Evolutionary conservation across 2,888 invertebrate species (phyloP), one percentile per base, ranked within the genome.

Genomic region (Nemurella pictetii): DNA sequence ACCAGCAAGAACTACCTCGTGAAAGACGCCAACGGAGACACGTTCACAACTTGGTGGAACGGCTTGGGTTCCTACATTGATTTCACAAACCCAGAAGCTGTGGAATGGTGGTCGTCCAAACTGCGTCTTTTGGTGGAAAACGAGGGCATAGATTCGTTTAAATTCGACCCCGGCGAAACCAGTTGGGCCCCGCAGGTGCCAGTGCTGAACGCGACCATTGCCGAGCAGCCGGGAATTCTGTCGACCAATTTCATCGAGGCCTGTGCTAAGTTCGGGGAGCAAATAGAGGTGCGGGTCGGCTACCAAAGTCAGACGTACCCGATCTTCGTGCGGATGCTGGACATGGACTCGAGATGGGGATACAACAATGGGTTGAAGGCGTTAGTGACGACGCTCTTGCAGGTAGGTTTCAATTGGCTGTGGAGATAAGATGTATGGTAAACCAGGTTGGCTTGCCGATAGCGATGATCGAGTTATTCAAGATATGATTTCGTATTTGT

Each of bases 101-200:
- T 92, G 0, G 87, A 91, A 0, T 91, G 92, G 92, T 92, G 88
- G 88, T 83, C 86, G n/a, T 82, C 87, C 26, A 29, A 85, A 12
- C 94, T 94, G 94, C 94, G 91, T 90, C 89, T 89, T 4, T 87
- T 98, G 0, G 91, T 93, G 87, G 90, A 91, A 0, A 91, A 92
- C 4, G 93, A 93, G 84, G 94, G 93, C 0, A 93, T 97, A 28
- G 94, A 95, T 88, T 94, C 94, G 86, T 93, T 95, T 87, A 96
- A 96, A 90, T 96, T 96, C 88, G 96, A 96, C 88, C 96, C 96
- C 77, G 97, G 96, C 29, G 96, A 96, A 89, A 91, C 92, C 0
- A 93, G 93, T 87, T 95, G 94, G 93, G 90, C 93, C 75, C 94
- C 95, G 36, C 92, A 93, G 89, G 91, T 93, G 87, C 91, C 94